A percentile compares a stretch with the other conserved stretches of the same genome.
phyloP scores from a whole-genome alignment of 2,888 invertebrate species.

The Liposcelis brunnea region DNA sequence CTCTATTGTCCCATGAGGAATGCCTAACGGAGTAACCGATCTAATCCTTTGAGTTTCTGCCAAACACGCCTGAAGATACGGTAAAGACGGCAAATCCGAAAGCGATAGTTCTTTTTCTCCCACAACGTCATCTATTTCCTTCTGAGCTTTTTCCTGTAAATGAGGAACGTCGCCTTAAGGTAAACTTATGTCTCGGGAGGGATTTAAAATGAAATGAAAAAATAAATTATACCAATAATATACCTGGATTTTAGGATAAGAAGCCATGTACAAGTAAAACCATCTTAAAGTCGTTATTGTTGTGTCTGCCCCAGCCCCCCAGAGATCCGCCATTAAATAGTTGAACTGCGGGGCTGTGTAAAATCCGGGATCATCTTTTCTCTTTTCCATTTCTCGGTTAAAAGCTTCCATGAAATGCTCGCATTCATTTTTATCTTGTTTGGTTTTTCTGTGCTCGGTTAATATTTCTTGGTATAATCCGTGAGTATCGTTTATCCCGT shows the following conservation, averaged over 20 bases:
- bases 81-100: slow-evolving; percentile 35
- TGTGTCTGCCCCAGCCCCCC: slow-evolving; percentile 75
- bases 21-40: slow-evolving; percentile 64
- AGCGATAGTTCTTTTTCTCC: slow-evolving; percentile 21
- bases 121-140: slow-evolving; percentile 31
- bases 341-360: slow-evolving; percentile 50
- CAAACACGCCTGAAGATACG: slow-evolving; percentile 53
- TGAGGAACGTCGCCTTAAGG: too few species aligned
- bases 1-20: slow-evolving; percentile 58
- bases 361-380: slow-evolving; percentile 20
- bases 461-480: slow-evolving; percentile 50
- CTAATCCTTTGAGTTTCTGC: slow-evolving; percentile 63
- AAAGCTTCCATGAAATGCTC: slow-evolving; percentile 12
- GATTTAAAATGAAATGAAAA: neutral
- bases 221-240: slow-evolving; percentile 5
- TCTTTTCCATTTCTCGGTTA: slow-evolving; percentile 13
- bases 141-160: slow-evolving; percentile 38
- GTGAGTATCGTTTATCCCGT: slow-evolving; percentile 57
- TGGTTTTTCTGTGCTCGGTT: slow-evolving; percentile 30
- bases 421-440: slow-evolving; percentile 12
- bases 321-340: slow-evolving; percentile 62
- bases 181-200: neutral
- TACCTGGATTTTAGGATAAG: slow-evolving; percentile 46
- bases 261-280: slow-evolving; percentile 62
- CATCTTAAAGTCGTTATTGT: slow-evolving; percentile 62